Conservation (phyloP, 1,140 invertebrate genomes). For the Drosophila sulfurigaster region DNA sequence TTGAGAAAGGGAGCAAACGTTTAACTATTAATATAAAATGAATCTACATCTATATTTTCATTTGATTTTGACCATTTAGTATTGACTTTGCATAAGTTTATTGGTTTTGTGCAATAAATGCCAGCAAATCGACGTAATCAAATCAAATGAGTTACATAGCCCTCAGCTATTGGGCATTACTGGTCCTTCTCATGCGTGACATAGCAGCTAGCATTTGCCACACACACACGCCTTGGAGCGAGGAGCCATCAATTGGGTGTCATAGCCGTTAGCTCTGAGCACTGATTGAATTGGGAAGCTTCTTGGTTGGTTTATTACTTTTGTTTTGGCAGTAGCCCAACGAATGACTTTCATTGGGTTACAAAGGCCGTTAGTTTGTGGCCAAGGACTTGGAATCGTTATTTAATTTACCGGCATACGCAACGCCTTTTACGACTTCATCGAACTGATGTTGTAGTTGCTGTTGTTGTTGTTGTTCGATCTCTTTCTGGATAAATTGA, state of each 20-base stretch:
- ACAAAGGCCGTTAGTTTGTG: background rate
- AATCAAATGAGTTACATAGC: background rate
- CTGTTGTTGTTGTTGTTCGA: constrained; percentile 20
- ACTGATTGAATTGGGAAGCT: background rate
- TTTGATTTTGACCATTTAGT: too few species aligned
- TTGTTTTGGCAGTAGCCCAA: background rate
- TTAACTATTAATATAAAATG: too few species aligned
- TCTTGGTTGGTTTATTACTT: background rate
- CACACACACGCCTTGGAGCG: background rate
- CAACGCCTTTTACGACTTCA: background rate
- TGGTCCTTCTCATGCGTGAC: background rate
- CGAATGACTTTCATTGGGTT: background rate
- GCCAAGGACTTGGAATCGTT: constrained; percentile 11
- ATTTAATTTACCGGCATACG: constrained; percentile 6
- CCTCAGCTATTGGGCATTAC: background rate
- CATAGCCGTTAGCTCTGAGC: constrained; percentile 1
- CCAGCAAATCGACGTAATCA: background rate
- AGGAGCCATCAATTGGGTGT: background rate
- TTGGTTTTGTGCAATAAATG: too few species aligned
- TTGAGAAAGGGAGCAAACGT: too few species aligned
- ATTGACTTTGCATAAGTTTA: too few species aligned
- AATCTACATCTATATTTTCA: too few species aligned
- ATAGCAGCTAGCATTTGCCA: background rate
- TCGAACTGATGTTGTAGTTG: background rate
- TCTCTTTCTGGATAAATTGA: constrained; percentile 57